Percentiles rank a stretch among this genome's conserved stretches.
phyloP scores from a whole-genome alignment of 2,888 invertebrate species.

The Saturnia pavonia region DNA sequence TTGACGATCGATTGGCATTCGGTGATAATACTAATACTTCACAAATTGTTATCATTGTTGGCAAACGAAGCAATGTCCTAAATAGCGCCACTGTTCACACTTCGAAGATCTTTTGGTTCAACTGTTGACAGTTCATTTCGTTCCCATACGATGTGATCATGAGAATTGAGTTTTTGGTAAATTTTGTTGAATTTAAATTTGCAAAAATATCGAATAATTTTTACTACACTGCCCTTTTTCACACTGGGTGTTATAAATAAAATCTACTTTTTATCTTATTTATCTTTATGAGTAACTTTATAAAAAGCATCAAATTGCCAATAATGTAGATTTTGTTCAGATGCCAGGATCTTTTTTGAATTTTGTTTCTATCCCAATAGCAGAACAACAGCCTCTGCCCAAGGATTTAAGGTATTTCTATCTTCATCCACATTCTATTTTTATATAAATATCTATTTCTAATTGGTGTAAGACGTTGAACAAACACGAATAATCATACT shows the following conservation, averaged over 20 bases:
- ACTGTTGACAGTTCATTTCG: conserved; percentile 34
- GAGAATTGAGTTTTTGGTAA: background rate
- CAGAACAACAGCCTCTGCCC: conserved; percentile 44
- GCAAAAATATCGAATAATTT: background rate
- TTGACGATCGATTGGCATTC: conserved; percentile 64
- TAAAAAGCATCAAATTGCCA: background rate
- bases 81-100: conserved; percentile 53
- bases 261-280: no score
- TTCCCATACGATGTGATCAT: background rate
- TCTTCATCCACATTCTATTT: conserved; percentile 29
- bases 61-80: conserved; percentile 41
- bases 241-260: background rate
- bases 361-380: conserved; percentile 37
- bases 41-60: conserved; percentile 61
- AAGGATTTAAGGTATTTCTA: conserved; percentile 58
- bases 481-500: no score
- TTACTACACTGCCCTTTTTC: background rate
- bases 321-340: no score
- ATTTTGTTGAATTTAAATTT: background rate
- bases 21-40: conserved; percentile 54
- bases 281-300: background rate
- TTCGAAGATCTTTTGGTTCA: conserved; percentile 53
- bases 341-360: no score
- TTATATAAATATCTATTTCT: conserved; percentile 30
- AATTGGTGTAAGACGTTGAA: no score